These are phyloP conservation scores for Takifugu rubripes DNA, from an alignment of 2,797 vertebrate species.

Conservation along the genomic window DNA sequence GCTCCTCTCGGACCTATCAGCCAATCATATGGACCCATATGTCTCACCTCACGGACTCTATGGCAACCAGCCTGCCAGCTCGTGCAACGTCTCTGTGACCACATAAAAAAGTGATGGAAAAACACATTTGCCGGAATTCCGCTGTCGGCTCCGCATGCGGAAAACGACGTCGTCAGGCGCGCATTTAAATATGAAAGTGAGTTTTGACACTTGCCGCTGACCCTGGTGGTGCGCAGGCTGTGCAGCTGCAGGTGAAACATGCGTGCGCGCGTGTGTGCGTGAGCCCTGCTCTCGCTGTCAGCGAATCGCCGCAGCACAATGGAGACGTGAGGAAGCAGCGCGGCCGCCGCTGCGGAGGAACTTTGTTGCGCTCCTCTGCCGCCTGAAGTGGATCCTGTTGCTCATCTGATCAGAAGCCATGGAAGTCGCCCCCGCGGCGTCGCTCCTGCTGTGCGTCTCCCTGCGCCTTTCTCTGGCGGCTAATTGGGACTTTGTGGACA, in stretches of 20 bases:
- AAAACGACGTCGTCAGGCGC: not conserved
- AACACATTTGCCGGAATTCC: too few species aligned
- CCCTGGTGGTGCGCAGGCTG: conserved; percentile 1
- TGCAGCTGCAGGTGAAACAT: conserved; percentile 30
- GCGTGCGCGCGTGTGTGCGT: conserved; percentile 26
- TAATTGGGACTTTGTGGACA: conserved; percentile 50
- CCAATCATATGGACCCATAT: too few species aligned
- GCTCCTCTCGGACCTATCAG: too few species aligned
- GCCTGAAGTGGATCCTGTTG: not conserved
- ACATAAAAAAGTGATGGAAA: too few species aligned
- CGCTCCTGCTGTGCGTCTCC: conserved; percentile 54
- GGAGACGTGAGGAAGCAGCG: conserved; percentile 68
- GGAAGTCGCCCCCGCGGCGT: conserved; percentile 45
- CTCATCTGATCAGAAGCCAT: conserved; percentile 38
- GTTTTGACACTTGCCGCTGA: not conserved
- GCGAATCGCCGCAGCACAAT: conserved; percentile 64
- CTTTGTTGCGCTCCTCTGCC: conserved; percentile 7
- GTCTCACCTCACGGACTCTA: too few species aligned
- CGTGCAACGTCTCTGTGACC: too few species aligned
- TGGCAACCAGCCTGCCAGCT: too few species aligned
- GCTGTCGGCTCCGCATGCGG: too few species aligned
- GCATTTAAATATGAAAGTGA: too few species aligned
- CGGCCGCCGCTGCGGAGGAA: conserved; percentile 61
- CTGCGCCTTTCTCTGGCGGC: conserved; percentile 51
- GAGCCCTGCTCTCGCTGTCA: conserved; percentile 53